Base-by-base conservation (phyloP, 2,888 invertebrate species). In the Sisyra terminalis region DNA sequence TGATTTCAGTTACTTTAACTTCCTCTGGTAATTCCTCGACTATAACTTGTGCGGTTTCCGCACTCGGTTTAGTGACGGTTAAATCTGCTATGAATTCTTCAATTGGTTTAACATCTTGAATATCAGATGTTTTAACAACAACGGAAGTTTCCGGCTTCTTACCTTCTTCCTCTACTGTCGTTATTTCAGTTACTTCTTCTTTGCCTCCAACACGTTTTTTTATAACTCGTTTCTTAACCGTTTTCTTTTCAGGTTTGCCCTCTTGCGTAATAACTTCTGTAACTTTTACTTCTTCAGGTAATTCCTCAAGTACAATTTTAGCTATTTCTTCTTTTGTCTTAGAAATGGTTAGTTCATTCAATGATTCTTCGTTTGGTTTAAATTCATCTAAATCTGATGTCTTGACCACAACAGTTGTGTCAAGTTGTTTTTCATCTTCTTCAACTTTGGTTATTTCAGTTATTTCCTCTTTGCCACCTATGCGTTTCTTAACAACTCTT, bases 21-120 rank as follows among this genome's bases (percentile, higher is more conserved):
- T 61, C 55, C 47, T 58, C 60, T 2, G 57, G 57, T 31, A 57
- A 52, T 48, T 60, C 55, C 44, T 50, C 52, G 17, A 50, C 49
- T 8, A 54, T 50, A 29, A 50, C 48, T 18, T 47, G 56, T 45
- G 57, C 63, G 17, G 54, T 44, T 41, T 52, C 50, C 45, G 60
- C 61, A 52, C 63, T 64, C 55, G 58, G 60, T 48, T 54, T 65
- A 18, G 17, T n/a, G 3, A 24, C 16, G 4, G 17, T 13, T 10
- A 29, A 17, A 11, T 35, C 24, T 15, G 14, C 11, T 4, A 35
- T 35, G 11, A 29, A 10, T 6, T 24, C 36, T 47, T 52, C 51
- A 18, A 47, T 43, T 48, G 15, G 55, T 49, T 40, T 47, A 40
- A 41, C 29, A 24, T 48, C 48, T 24, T 49, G 57, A 29, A 39